Evolutionary conservation across 2,888 invertebrate species (phyloP).

Genomic region (Tryphoninae sp.): DNA sequence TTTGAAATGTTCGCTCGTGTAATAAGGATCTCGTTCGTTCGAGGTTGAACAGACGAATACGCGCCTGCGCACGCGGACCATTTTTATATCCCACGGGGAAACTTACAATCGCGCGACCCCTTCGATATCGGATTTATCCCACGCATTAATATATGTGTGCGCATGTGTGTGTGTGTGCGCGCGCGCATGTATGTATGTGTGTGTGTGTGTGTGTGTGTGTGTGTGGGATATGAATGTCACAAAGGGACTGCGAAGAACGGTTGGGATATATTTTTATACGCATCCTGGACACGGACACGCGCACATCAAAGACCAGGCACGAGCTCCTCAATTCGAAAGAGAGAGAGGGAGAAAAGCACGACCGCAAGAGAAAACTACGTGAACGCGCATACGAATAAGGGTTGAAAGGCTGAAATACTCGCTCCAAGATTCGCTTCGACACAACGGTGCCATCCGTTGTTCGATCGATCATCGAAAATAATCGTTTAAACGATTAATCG

Average conservation of each 20-base stretch:
- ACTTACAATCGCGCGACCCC: slow-evolving; percentile 52
- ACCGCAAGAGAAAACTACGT: slow-evolving; percentile 31
- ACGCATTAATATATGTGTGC: neutral
- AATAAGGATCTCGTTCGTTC: slow-evolving; percentile 59
- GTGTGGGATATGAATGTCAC: slow-evolving; percentile 26
- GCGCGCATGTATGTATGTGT: neutral
- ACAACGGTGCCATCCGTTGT: no score
- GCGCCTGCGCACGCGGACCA: slow-evolving; percentile 1
- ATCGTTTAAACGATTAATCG: no score
- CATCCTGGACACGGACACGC: slow-evolving; percentile 15
- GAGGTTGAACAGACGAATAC: slow-evolving; percentile 45
- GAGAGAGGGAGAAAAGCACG: slow-evolving; percentile 1
- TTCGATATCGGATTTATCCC: slow-evolving; percentile 35
- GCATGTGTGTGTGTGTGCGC: neutral
- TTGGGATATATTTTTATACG: slow-evolving; percentile 32
- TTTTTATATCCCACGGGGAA: slow-evolving; percentile 9
- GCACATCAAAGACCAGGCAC: slow-evolving; percentile 52
- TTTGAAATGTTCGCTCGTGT: slow-evolving; percentile 58
- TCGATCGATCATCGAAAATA: no score
- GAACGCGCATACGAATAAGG: slow-evolving; percentile 24
- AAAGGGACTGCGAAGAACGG: slow-evolving; percentile 49
- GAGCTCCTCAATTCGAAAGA: slow-evolving; percentile 25
- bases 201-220: neutral
- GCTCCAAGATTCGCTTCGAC: no score
- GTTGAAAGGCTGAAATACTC: slow-evolving; percentile 3